phyloP scores from a whole-genome alignment of 1,140 invertebrate genomes.

The Epicauta chinensis region DNA sequence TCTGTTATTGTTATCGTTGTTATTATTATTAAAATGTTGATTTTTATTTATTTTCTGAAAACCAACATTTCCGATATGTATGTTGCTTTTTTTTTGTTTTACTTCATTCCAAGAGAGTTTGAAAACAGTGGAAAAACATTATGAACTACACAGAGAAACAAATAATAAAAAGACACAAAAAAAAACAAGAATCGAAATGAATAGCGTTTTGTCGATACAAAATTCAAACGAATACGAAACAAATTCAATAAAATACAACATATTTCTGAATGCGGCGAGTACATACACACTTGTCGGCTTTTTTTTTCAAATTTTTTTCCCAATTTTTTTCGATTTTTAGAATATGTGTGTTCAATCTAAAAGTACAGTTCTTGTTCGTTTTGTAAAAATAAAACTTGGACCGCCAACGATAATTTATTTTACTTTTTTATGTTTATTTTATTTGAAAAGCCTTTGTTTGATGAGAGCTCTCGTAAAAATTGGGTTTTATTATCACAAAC shows the following conservation, averaged over 20 bases:
- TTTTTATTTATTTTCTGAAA: too few relatives aligned
- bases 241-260: conserved; percentile 26
- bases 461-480: conserved; percentile 39
- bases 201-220: conserved; percentile 8
- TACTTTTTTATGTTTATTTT: conserved; percentile 37
- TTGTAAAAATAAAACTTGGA: conserved; percentile 35
- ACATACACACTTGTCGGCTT: conserved; percentile 14
- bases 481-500: conserved; percentile 39
- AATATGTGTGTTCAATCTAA: conserved; percentile 19
- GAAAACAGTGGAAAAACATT: too few relatives aligned
- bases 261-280: conserved; percentile 22
- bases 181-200: too few relatives aligned
- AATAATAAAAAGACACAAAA: too few relatives aligned
- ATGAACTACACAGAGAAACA: too few relatives aligned
- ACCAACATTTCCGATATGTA: too few relatives aligned
- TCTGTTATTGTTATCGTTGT: too few relatives aligned
- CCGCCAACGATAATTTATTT: conserved; percentile 36
- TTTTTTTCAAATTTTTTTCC: conserved; percentile 15
- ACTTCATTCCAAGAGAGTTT: too few relatives aligned
- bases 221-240: conserved; percentile 23
- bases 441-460: conserved; percentile 37
- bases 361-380: conserved; percentile 24
- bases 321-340: too few relatives aligned
- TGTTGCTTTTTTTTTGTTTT: too few relatives aligned
- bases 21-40: too few relatives aligned